phyloP scores from a whole-genome alignment of 1,140 invertebrate genomes.

The Pachypeltis micranthus region DNA sequence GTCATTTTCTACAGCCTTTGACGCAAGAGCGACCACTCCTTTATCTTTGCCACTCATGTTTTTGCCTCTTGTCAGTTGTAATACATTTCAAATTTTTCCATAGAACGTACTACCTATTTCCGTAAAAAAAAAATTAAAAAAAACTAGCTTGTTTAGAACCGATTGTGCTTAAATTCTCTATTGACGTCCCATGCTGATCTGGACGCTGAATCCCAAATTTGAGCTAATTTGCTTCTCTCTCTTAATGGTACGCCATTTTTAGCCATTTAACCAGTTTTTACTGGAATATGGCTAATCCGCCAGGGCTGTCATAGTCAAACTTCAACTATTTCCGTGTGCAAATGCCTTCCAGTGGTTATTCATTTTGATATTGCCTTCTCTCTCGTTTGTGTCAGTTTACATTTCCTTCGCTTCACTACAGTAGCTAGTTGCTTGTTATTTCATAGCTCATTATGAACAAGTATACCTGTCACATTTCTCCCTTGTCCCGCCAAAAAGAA shows the following conservation, averaged over 20 bases:
- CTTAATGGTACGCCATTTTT: neutral
- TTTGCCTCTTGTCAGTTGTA: slow-evolving; percentile 13
- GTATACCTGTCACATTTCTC: too few species aligned
- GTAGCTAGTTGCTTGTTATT: too few species aligned
- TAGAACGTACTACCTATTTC: slow-evolving; percentile 14
- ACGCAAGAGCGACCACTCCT: slow-evolving; percentile 27
- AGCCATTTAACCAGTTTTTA: neutral
- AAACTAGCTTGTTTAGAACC: neutral
- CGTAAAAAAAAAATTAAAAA: neutral
- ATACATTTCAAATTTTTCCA: slow-evolving; percentile 28
- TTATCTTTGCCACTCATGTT: slow-evolving; percentile 30
- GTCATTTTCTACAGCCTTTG: slow-evolving; percentile 28
- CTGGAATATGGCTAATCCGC: neutral
- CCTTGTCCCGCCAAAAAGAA: too few species aligned
- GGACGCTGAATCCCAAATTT: neutral
- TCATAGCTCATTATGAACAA: too few species aligned
- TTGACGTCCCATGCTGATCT: neutral
- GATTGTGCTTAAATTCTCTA: neutral
- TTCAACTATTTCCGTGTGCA: too few species aligned
- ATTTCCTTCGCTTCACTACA: too few species aligned
- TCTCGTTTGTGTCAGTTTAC: too few species aligned
- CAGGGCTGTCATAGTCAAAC: too few species aligned
- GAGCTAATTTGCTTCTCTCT: neutral
- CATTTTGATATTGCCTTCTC: too few species aligned
- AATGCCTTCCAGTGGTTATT: too few species aligned